Conservation (phyloP, 2,797 vertebrate genomes). For the Benthosema pterotum region DNA sequence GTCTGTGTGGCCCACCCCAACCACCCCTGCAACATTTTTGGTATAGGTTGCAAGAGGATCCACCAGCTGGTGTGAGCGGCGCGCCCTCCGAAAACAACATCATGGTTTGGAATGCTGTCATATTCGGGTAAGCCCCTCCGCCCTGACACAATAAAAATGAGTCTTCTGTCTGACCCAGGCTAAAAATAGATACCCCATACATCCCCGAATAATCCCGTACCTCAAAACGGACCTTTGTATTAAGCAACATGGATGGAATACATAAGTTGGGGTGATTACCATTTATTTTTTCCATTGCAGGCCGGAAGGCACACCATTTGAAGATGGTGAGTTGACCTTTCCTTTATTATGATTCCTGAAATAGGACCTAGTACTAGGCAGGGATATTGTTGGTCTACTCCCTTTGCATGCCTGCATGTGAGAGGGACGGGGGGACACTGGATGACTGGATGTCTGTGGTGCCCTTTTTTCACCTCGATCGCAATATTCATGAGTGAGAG, state of each 20-base stretch:
- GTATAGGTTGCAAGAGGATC: conserved; percentile 88
- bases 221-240: too few relatives aligned
- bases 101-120: conserved; percentile 91
- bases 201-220: too few relatives aligned
- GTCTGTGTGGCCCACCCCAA: too few relatives aligned
- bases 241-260: background rate
- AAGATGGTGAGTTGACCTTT: conserved; percentile 83
- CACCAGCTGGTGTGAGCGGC: conserved; percentile 89
- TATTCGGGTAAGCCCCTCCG: conserved; percentile 88
- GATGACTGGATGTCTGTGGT: too few relatives aligned
- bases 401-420: too few relatives aligned
- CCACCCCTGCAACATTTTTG: background rate
- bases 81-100: conserved; percentile 91
- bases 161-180: too few relatives aligned
- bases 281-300: conserved; percentile 64
- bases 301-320: conserved; percentile 90
- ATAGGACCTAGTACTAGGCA: too few relatives aligned
- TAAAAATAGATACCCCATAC: too few relatives aligned
- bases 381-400: too few relatives aligned
- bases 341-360: background rate
- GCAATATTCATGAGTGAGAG: too few relatives aligned
- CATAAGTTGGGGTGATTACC: background rate
- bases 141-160: background rate
- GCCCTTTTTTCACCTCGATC: too few relatives aligned
- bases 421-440: too few relatives aligned